These are phyloP conservation scores for Meiosimyza decipiens DNA, from an alignment of 2,888 invertebrate species.

Conservation along the genomic window DNA sequence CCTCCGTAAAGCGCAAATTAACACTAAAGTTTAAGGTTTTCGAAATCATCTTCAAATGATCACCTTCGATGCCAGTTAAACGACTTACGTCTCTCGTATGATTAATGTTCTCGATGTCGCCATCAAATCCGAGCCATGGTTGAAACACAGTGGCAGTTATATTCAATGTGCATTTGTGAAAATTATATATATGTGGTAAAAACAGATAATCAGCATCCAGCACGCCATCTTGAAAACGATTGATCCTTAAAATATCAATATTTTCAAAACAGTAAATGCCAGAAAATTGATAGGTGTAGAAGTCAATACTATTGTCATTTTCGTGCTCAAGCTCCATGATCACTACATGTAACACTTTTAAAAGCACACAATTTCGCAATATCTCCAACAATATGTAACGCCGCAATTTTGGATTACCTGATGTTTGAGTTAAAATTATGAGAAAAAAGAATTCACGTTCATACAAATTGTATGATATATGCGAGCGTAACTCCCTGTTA, in stretches of 20 bases:
- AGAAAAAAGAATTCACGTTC: slow-evolving; percentile 54
- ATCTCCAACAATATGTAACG: slow-evolving; percentile 42
- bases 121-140: slow-evolving; percentile 52
- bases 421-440: slow-evolving; percentile 47
- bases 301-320: slow-evolving; percentile 28
- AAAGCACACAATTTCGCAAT: slow-evolving; percentile 45
- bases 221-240: slow-evolving; percentile 45
- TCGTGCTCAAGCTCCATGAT: slow-evolving; percentile 45
- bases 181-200: slow-evolving; percentile 43
- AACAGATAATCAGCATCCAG: slow-evolving; percentile 47
- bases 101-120: slow-evolving; percentile 43
- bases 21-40: slow-evolving; percentile 51
- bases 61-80: slow-evolving; percentile 56
- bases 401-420: neutral
- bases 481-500: slow-evolving; percentile 44
- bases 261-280: slow-evolving; percentile 35
- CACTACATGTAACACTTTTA: slow-evolving; percentile 53
- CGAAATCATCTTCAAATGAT: slow-evolving; percentile 51
- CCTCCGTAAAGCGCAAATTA: slow-evolving; percentile 44
- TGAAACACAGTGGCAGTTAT: slow-evolving; percentile 48
- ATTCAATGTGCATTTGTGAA: slow-evolving; percentile 50
- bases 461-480: slow-evolving; percentile 39
- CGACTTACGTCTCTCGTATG: slow-evolving; percentile 40
- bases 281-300: slow-evolving; percentile 44
- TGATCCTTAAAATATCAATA: slow-evolving; percentile 43